Evolutionary conservation across 2,888 invertebrate genomes (phyloP).

Genomic region (Hypercompe scribonia): DNA sequence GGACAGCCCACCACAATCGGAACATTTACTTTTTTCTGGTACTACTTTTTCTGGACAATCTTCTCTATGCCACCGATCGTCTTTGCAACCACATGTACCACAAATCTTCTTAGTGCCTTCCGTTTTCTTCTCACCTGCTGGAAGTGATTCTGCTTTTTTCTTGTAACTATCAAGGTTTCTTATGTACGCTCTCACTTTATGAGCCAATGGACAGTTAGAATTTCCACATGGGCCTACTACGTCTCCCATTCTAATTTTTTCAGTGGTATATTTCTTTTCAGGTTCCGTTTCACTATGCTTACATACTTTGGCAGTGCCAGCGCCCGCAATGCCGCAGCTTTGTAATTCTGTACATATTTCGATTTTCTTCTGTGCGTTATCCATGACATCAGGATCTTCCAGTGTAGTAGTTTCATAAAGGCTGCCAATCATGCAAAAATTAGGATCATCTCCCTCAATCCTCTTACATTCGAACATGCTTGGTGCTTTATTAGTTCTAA

Average conservation of each 20-base stretch:
- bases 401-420: slow-evolving; percentile 79
- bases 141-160: slow-evolving; percentile 58
- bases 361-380: slow-evolving; percentile 66
- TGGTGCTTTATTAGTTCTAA: slow-evolving; percentile 79
- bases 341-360: slow-evolving; percentile 78
- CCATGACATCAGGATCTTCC: slow-evolving; percentile 73
- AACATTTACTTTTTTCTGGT: slow-evolving; percentile 53
- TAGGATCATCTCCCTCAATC: slow-evolving; percentile 76
- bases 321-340: slow-evolving; percentile 64
- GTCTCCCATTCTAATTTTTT: slow-evolving; percentile 81
- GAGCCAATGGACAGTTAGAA: slow-evolving; percentile 75
- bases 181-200: slow-evolving; percentile 77
- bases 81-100: slow-evolving; percentile 76
- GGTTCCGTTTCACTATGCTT: slow-evolving; percentile 45
- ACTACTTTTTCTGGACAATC: slow-evolving; percentile 62
- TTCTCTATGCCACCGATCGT: slow-evolving; percentile 77
- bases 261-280: slow-evolving; percentile 67
- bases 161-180: slow-evolving; percentile 74
- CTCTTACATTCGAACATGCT: slow-evolving; percentile 79
- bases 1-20: slow-evolving; percentile 69
- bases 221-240: slow-evolving; percentile 82
- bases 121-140: slow-evolving; percentile 51
- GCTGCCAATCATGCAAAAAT: slow-evolving; percentile 79
- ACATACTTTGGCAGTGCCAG: slow-evolving; percentile 54
- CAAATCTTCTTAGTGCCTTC: slow-evolving; percentile 67